Conservation (phyloP, 2,888 invertebrate genomes). For the Fragum whitleyi region DNA sequence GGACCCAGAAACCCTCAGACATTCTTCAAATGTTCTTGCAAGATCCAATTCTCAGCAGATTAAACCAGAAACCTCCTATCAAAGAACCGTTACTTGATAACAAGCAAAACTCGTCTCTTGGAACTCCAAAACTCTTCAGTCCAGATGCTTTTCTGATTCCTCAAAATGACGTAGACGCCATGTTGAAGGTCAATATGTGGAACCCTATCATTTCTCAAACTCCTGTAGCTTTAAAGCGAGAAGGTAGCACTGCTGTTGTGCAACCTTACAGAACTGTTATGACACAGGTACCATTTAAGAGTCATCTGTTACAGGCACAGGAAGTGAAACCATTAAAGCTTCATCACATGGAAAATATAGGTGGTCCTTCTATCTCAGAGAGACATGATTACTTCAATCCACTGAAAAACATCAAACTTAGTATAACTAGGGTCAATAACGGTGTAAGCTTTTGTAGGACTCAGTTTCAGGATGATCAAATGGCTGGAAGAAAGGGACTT, state of each 20-base stretch:
- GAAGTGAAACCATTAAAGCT: constrained; percentile 16
- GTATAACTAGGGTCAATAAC: constrained; percentile 59
- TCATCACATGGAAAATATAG: neutral
- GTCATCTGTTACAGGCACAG: constrained; percentile 3
- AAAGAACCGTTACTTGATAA: neutral
- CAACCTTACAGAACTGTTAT: constrained; percentile 45
- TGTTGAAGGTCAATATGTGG: constrained; percentile 60
- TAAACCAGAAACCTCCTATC: constrained; percentile 50
- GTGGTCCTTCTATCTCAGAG: constrained; percentile 9
- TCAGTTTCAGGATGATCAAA: constrained; percentile 32
- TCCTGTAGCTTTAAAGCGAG: constrained; percentile 3
- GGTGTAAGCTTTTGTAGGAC: constrained; percentile 61
- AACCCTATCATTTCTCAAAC: constrained; percentile 56
- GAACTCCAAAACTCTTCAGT: constrained; percentile 31
- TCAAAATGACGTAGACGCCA: constrained; percentile 50
- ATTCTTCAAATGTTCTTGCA: constrained; percentile 46
- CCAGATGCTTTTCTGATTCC: constrained; percentile 33
- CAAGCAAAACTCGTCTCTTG: neutral
- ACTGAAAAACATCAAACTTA: constrained; percentile 50
- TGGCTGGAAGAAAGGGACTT: constrained; percentile 18
- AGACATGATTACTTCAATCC: constrained; percentile 51
- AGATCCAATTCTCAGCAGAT: constrained; percentile 50
- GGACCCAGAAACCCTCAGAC: constrained; percentile 17
- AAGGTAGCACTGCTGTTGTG: neutral
- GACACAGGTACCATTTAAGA: constrained; percentile 45